These are phyloP conservation scores for Philhelius pedissequus DNA, from an alignment of 2,888 invertebrate genomes.

Conservation along the genomic window DNA sequence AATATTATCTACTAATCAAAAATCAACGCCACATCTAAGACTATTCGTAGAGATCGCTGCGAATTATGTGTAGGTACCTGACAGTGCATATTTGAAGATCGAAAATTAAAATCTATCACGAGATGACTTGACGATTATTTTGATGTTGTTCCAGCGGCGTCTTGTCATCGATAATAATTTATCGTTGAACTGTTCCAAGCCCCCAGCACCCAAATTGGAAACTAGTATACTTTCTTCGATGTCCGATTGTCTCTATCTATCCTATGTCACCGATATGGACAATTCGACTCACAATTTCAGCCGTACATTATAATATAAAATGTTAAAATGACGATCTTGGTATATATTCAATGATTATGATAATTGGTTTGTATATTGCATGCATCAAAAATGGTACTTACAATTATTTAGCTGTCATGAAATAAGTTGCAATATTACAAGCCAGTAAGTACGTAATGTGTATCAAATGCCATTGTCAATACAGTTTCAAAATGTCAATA, in stretches of 20 bases:
- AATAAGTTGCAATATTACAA: constrained; percentile 25
- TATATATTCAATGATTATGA: constrained; percentile 46
- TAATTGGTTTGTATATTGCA: constrained; percentile 36
- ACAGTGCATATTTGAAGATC: not conserved
- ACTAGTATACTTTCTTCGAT: constrained; percentile 29
- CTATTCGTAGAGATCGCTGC: not conserved
- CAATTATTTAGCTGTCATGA: constrained; percentile 39
- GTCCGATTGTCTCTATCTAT: not conserved
- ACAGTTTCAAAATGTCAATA: no score
- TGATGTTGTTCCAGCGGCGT: not conserved
- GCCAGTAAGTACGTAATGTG: no score
- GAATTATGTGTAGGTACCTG: not conserved
- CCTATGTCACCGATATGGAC: not conserved
- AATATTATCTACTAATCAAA: no score
- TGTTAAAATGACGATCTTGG: constrained; percentile 25
- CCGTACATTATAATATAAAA: constrained; percentile 12
- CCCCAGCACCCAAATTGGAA: not conserved
- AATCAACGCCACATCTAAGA: not conserved
- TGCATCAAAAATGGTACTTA: constrained; percentile 31
- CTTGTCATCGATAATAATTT: constrained; percentile 11
- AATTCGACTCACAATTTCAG: constrained; percentile 14
- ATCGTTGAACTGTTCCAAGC: constrained; percentile 13
- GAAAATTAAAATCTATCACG: constrained; percentile 17
- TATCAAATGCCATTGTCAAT: constrained; percentile 17
- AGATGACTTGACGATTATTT: constrained; percentile 24